phyloP scores from a whole-genome alignment of 2,113 vertebrate genomes.

The Bos taurus region ARS-UCD2.0 NC_037346.1:13743001-13743500 shows the following conservation, averaged over 20 bases:
- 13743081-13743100: background rate
- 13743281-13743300: conserved; percentile 5
- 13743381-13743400: background rate
- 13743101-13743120: conserved; percentile 20
- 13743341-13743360: background rate
- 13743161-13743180: background rate
- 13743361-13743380: background rate
- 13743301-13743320: background rate
- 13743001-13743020: background rate
- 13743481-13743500: conserved; percentile 2
- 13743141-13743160: background rate
- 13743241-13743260: conserved; percentile 1
- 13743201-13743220: background rate
- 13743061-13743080: background rate
- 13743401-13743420: background rate
- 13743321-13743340: conserved; percentile 1
- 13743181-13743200: background rate
- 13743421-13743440: conserved; percentile 49
- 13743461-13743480: background rate
- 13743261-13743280: conserved; percentile 37
- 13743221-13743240: background rate
- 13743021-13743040: background rate
- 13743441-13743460: conserved; percentile 9
- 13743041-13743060: background rate
- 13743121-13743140: background rate